These are phyloP conservation scores for Saturnia japonica DNA, from an alignment of 2,888 invertebrate genomes.

Conservation along the genomic window DNA sequence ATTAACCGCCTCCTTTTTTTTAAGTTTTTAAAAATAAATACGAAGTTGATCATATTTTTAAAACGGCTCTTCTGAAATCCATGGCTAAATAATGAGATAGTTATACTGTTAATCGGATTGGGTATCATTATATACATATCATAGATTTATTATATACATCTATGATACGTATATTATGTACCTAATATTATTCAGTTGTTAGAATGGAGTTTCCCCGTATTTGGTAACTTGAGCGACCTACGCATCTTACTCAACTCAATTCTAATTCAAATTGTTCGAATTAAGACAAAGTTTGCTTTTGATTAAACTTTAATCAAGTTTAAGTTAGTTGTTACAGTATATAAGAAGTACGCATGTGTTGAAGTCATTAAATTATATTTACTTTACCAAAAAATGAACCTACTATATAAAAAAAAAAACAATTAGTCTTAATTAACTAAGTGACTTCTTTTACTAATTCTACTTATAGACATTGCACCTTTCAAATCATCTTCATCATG, in stretches of 20 bases:
- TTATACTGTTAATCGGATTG: too few relatives aligned
- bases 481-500: too few relatives aligned
- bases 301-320: neutral
- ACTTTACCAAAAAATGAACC: neutral
- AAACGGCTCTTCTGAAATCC: too few relatives aligned
- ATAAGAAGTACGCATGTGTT: neutral
- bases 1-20: too few relatives aligned
- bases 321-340: neutral
- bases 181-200: neutral
- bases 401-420: neutral
- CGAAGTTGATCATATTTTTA: too few relatives aligned
- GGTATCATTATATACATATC: too few relatives aligned
- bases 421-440: neutral
- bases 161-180: neutral
- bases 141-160: too few relatives aligned
- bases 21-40: too few relatives aligned
- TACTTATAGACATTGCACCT: too few relatives aligned
- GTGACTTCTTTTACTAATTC: too few relatives aligned
- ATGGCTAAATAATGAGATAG: too few relatives aligned
- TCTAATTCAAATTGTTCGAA: neutral
- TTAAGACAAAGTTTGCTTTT: conserved; percentile 1
- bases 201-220: conserved; percentile 12
- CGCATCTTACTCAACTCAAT: neutral
- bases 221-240: conserved; percentile 8
- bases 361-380: neutral